These are phyloP conservation scores for Trachemys scripta DNA, from an alignment of 2,113 vertebrate species.

Conservation along the genomic window DNA sequence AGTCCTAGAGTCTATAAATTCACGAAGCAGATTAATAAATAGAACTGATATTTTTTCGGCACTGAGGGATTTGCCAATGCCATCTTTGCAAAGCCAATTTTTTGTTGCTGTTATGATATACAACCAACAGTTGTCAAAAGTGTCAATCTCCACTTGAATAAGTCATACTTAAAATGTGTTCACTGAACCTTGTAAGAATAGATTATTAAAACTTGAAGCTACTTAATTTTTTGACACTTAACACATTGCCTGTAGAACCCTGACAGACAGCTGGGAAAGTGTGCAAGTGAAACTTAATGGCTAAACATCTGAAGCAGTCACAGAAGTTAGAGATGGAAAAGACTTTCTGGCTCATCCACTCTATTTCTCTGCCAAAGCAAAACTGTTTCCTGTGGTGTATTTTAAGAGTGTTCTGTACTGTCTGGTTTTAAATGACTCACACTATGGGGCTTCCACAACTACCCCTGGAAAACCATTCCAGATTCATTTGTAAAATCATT, in stretches of 20 bases:
- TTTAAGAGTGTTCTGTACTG: background rate
- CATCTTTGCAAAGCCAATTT: background rate
- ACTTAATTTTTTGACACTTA: background rate
- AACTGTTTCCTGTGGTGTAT: too few relatives aligned
- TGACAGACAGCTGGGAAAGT: background rate
- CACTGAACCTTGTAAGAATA: background rate
- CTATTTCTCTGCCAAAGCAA: background rate
- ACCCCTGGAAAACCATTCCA: background rate
- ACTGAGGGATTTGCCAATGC: background rate
- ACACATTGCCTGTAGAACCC: background rate
- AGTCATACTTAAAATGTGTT: background rate
- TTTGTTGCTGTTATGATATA: background rate
- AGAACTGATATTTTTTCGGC: background rate
- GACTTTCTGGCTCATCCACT: background rate
- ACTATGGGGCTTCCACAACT: background rate
- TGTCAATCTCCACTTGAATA: background rate
- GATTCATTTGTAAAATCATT: background rate
- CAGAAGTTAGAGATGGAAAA: background rate
- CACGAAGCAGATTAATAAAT: fast-evolving
- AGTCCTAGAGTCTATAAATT: too few relatives aligned
- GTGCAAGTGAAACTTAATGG: background rate
- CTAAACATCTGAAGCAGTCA: background rate
- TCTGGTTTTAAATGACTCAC: background rate
- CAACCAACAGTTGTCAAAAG: background rate
- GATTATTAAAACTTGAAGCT: background rate